Conservation (phyloP, 2,113 vertebrate genomes). For the Mirza zaza region DNA sequence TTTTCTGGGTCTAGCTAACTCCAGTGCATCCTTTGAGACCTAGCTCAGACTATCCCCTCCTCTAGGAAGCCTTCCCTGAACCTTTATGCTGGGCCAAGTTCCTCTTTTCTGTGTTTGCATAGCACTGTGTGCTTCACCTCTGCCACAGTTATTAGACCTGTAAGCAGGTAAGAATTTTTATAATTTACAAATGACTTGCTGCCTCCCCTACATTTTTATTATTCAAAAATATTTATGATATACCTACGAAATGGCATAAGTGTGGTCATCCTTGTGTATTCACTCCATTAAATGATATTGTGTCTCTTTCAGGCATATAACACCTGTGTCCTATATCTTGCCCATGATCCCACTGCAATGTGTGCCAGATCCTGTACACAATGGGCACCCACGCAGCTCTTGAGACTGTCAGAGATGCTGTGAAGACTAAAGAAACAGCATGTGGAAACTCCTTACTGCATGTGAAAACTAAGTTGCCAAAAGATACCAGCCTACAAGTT, state of each 20-base stretch:
- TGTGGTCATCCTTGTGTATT: neutral
- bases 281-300: neutral
- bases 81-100: neutral
- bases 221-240: neutral
- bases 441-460: neutral
- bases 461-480: conserved; percentile 29
- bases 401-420: neutral
- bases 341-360: neutral
- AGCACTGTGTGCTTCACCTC: neutral
- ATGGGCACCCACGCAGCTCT: neutral
- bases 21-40: neutral
- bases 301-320: neutral
- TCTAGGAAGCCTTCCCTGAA: conserved; percentile 13
- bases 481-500: neutral
- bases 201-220: neutral
- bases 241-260: neutral
- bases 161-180: neutral
- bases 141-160: neutral
- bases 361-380: neutral
- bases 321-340: neutral
- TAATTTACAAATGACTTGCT: neutral
- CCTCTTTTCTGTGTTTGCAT: neutral
- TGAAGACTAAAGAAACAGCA: conserved; percentile 1
- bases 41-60: neutral
- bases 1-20: neutral